Conservation (phyloP, 2,888 invertebrate genomes). For the Drosophila paramelanica region DNA sequence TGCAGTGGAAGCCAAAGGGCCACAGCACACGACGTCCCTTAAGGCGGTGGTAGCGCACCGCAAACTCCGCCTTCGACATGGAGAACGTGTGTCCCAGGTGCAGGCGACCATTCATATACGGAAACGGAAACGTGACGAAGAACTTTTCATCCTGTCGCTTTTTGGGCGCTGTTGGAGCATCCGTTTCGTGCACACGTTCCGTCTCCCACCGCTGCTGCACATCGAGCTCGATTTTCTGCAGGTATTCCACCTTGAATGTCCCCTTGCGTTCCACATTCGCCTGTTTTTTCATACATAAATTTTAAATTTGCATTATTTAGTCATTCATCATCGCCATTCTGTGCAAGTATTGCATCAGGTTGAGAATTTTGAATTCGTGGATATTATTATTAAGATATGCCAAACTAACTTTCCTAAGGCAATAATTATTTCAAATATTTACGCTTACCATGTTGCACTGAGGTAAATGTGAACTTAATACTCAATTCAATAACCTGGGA, state of each 20-base stretch:
- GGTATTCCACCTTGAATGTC: slow-evolving; percentile 97
- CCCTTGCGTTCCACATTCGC: slow-evolving; percentile 91
- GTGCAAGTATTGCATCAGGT: slow-evolving; percentile 64
- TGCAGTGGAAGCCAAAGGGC: slow-evolving; percentile 99
- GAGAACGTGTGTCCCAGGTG: slow-evolving; percentile 99
- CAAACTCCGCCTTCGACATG: slow-evolving; percentile 98
- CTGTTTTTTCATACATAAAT: slow-evolving; percentile 48
- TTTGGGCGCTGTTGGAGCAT: slow-evolving; percentile 89
- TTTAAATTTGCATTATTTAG: slow-evolving; percentile 1
- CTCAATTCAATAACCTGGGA: slow-evolving; percentile 4
- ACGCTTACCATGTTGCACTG: slow-evolving; percentile 38
- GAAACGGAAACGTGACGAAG: slow-evolving; percentile 97
- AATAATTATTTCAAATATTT: neutral
- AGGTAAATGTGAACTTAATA: slow-evolving; percentile 21
- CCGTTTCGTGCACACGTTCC: slow-evolving; percentile 91
- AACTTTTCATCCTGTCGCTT: slow-evolving; percentile 91
- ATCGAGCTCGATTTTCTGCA: slow-evolving; percentile 94
- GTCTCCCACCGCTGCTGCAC: slow-evolving; percentile 95
- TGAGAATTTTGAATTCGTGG: neutral
- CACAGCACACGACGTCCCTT: slow-evolving; percentile 96
- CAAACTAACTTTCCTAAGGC: neutral
- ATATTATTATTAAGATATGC: neutral
- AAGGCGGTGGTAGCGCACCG: slow-evolving; percentile 95
- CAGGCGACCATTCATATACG: slow-evolving; percentile 99
- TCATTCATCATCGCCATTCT: neutral